Conservation (phyloP, 2,797 vertebrate genomes). For the Pseudochirops corinnae region DNA sequence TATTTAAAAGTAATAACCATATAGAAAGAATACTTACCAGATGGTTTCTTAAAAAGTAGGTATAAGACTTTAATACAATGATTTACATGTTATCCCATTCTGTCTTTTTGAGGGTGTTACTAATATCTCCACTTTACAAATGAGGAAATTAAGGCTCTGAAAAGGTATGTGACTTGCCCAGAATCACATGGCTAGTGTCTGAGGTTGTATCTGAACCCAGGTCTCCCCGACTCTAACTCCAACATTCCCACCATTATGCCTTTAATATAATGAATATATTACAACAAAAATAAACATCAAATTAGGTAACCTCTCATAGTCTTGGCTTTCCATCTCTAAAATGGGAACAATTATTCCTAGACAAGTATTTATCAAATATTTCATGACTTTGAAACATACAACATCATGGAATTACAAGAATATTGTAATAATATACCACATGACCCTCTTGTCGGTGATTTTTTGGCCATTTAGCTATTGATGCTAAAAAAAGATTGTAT, state of each 20-base stretch:
- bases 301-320: not conserved
- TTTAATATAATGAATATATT: not conserved
- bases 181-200: not conserved
- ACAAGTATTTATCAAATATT: not conserved
- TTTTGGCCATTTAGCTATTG: not conserved
- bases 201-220: not conserved
- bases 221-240: not conserved
- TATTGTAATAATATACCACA: not conserved
- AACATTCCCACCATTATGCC: not conserved
- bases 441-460: conserved; percentile 18
- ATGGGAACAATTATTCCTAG: conserved; percentile 20
- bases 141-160: not conserved
- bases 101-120: not conserved
- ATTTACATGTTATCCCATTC: not conserved
- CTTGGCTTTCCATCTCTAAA: not conserved
- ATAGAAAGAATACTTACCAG: not conserved
- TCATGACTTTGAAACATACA: not conserved
- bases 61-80: not conserved
- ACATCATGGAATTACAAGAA: not conserved
- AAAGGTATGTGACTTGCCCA: not conserved
- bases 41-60: not conserved
- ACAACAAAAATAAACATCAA: not conserved
- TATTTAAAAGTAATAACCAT: not conserved
- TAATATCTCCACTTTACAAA: not conserved
- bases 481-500: not conserved